A percentile compares a stretch with the other conserved stretches of the same genome.
Conservation (phyloP, 2,888 invertebrate genomes). For the Geotrupes spiniger region DNA sequence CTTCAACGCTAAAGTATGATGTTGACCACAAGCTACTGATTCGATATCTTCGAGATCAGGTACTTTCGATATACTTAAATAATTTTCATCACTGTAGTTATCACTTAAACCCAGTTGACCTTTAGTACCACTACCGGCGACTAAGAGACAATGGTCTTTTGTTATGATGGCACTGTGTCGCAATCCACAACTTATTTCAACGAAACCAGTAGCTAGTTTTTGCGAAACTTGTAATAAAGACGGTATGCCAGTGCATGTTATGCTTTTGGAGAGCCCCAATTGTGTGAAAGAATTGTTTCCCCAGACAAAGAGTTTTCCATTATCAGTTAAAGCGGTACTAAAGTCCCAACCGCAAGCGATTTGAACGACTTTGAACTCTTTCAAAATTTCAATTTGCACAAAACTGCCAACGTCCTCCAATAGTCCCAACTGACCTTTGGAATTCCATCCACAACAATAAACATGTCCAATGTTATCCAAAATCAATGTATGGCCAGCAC, state of each 20-base stretch:
- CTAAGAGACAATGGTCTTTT: slow-evolving; percentile 56
- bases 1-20: slow-evolving; percentile 66
- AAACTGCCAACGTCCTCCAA: slow-evolving; percentile 55
- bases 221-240: slow-evolving; percentile 48
- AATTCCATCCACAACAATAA: slow-evolving; percentile 77
- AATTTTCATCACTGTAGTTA: slow-evolving; percentile 48
- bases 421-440: slow-evolving; percentile 68
- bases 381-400: slow-evolving; percentile 60
- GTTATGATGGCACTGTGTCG: slow-evolving; percentile 66
- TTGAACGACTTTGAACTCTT: slow-evolving; percentile 55
- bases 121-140: slow-evolving; percentile 65
- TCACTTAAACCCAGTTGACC: slow-evolving; percentile 65
- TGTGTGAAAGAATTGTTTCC: slow-evolving; percentile 80
- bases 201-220: slow-evolving; percentile 54
- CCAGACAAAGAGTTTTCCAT: slow-evolving; percentile 73
- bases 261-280: slow-evolving; percentile 59
- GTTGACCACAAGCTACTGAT: slow-evolving; percentile 75
- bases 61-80: slow-evolving; percentile 54
- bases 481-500: slow-evolving; percentile 74
- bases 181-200: slow-evolving; percentile 64
- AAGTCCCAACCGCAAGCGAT: slow-evolving; percentile 82
- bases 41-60: slow-evolving; percentile 57
- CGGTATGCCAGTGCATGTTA: slow-evolving; percentile 49
- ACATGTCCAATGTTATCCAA: slow-evolving; percentile 65
- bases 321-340: slow-evolving; percentile 69